Percentiles rank a stretch among this genome's conserved stretches.
Conservation (phyloP, 2,797 vertebrate species). For the Typhlichthys eigenmanni region DNA sequence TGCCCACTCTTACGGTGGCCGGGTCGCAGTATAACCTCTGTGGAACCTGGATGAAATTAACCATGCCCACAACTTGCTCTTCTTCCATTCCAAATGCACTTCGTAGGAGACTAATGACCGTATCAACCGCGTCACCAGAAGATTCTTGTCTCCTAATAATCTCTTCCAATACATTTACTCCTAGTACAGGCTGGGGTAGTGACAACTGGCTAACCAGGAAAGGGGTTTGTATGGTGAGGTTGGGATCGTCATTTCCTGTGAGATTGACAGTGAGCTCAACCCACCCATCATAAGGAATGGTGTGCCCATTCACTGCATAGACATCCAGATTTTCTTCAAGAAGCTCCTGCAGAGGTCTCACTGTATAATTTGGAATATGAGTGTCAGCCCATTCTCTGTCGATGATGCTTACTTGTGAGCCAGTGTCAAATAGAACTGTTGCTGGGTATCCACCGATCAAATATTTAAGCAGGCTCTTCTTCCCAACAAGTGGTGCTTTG, state of each 20-base stretch:
- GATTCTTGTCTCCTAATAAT: not conserved
- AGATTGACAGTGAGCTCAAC: not conserved
- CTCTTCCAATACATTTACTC: not conserved
- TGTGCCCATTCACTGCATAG: not conserved
- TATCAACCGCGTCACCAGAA: not conserved
- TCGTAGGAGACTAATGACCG: too few species aligned
- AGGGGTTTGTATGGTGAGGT: slow-evolving; percentile 1
- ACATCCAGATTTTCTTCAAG: not conserved
- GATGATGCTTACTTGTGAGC: slow-evolving; percentile 16
- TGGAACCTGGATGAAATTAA: too few species aligned
- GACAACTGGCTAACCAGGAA: not conserved
- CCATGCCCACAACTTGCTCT: too few species aligned
- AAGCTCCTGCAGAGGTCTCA: not conserved
- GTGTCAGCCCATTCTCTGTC: slow-evolving; percentile 1
- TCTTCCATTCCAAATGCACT: too few species aligned
- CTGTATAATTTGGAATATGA: not conserved
- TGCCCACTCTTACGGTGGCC: too few species aligned
- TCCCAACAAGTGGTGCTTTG: not conserved
- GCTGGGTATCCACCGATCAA: not conserved
- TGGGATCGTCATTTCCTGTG: not conserved
- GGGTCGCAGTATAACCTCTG: not conserved
- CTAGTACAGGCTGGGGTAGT: not conserved
- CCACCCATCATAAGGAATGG: not conserved
- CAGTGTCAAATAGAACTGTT: slow-evolving; percentile 5
- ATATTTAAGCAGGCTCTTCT: not conserved